Evolutionary conservation across 2,797 vertebrate genomes (phyloP).

Genomic region (Premnoplex brunnescens): DNA sequence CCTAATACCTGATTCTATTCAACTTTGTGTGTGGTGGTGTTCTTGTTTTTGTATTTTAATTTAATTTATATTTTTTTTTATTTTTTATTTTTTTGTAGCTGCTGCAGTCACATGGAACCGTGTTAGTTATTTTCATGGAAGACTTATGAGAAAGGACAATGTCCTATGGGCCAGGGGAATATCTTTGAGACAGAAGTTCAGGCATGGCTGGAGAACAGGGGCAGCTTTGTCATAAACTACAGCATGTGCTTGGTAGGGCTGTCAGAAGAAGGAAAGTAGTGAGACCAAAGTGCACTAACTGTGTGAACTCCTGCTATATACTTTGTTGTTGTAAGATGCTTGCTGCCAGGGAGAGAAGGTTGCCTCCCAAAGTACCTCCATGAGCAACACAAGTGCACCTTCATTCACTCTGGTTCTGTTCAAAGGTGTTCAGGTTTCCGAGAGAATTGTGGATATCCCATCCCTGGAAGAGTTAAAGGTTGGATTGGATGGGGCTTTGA

Average conservation of each 20-base stretch:
- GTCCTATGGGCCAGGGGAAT: background rate
- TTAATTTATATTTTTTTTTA: no score
- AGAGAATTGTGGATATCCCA: background rate
- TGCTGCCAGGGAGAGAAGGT: background rate
- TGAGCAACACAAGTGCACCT: background rate
- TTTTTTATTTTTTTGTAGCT: background rate
- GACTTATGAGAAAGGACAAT: background rate
- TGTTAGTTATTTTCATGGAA: background rate
- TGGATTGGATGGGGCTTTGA: background rate
- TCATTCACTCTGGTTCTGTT: background rate
- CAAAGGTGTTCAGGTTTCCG: background rate
- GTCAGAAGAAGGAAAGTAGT: background rate
- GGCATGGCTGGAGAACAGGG: background rate
- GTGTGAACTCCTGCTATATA: background rate
- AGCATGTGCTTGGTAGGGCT: background rate
- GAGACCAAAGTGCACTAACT: background rate
- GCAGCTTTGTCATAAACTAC: background rate
- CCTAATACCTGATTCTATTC: background rate
- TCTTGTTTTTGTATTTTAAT: no score
- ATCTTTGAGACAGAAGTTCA: background rate
- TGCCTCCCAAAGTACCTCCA: background rate
- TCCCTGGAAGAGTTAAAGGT: background rate
- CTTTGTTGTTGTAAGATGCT: background rate
- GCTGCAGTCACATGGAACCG: background rate
- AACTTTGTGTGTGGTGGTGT: background rate